These are phyloP conservation scores for Daphoenositta chrysoptera DNA, from an alignment of 2,113 vertebrate species.

Conservation along the genomic window DNA sequence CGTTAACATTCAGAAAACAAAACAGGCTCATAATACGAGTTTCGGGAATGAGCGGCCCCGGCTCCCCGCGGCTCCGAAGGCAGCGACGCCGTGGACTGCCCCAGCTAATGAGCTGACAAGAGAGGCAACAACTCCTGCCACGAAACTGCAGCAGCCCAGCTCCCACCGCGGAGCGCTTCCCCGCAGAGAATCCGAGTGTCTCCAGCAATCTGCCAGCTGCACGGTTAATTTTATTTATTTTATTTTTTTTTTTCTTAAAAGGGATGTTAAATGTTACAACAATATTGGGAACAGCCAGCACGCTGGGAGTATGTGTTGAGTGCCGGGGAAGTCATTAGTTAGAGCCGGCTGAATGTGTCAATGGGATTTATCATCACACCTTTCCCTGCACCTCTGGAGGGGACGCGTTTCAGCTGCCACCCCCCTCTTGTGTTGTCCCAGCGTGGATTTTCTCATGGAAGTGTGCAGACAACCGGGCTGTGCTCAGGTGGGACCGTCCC, in stretches of 20 bases:
- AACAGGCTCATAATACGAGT: background rate
- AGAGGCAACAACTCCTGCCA: background rate
- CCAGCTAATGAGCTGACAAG: conserved; percentile 2
- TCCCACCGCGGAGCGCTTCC: background rate
- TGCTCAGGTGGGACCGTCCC: fast-evolving
- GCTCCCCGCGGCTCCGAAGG: background rate
- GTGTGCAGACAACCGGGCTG: fast-evolving
- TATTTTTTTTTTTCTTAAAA: background rate
- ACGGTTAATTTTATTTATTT: background rate
- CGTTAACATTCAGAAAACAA: fast-evolving
- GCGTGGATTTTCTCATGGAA: background rate
- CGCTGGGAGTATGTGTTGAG: background rate
- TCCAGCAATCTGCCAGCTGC: conserved; percentile 9
- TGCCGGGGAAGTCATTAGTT: background rate
- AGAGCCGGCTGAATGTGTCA: background rate
- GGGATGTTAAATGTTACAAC: background rate
- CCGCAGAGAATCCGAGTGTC: background rate
- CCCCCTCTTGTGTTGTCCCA: background rate
- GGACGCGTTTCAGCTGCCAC: background rate
- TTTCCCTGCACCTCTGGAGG: background rate
- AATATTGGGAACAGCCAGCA: background rate
- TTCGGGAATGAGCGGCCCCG: background rate
- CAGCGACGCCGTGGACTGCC: background rate
- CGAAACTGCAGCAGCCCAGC: background rate
- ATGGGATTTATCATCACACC: background rate